Evolutionary conservation across 2,797 vertebrate species (phyloP).

Genomic region (Anas flavirostris): DNA sequence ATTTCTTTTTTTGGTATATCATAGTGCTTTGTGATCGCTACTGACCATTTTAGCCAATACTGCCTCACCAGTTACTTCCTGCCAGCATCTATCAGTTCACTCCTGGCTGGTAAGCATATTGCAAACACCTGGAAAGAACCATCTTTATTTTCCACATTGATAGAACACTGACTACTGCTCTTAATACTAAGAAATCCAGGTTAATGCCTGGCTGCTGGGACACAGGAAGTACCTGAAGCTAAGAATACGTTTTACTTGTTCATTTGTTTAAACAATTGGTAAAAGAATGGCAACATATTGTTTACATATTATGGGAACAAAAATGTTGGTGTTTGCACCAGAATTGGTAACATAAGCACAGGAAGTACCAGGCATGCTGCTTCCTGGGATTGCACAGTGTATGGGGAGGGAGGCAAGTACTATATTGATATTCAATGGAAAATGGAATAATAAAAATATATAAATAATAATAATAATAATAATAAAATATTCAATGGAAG

Average conservation of each 20-base stretch:
- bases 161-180: neutral
- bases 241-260: neutral
- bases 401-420: no score
- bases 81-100: neutral
- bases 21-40: neutral
- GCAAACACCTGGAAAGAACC: neutral
- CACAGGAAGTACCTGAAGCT: neutral
- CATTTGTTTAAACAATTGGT: conserved; percentile 14
- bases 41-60: neutral
- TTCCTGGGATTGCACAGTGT: no score
- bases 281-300: neutral
- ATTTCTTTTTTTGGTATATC: neutral
- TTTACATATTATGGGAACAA: neutral
- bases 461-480: no score
- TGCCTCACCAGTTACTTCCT: neutral
- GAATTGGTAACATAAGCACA: no score
- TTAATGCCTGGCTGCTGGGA: neutral
- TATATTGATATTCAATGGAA: no score
- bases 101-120: neutral
- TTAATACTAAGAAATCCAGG: neutral
- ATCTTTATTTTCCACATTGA: neutral
- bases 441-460: no score
- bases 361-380: no score
- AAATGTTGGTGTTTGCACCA: no score
- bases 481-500: no score